phyloP scores from a whole-genome alignment of 1,140 invertebrate species.

The Campoletis sonorensis region DNA sequence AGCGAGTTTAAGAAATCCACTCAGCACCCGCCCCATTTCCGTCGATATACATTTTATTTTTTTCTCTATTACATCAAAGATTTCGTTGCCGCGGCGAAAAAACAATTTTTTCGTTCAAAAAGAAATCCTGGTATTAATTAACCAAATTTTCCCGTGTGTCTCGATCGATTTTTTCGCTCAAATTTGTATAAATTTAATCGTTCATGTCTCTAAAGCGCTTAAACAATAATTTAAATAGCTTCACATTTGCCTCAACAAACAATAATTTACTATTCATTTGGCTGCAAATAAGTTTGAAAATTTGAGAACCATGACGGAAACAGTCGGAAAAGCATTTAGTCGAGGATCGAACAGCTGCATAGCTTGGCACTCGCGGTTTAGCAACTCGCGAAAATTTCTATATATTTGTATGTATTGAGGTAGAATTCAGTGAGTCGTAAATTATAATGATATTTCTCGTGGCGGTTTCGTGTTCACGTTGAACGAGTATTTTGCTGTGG shows the following conservation, averaged over 20 bases:
- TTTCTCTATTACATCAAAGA: not conserved
- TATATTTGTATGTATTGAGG: not conserved
- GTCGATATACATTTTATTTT: not conserved
- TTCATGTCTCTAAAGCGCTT: no score
- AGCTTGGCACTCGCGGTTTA: constrained; percentile 24
- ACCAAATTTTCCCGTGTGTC: no score
- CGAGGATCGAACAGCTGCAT: constrained; percentile 24
- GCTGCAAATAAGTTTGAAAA: not conserved
- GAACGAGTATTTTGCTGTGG: not conserved
- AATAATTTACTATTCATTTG: no score
- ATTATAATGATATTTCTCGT: constrained; percentile 33
- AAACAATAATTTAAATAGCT: no score
- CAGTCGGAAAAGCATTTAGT: constrained; percentile 5
- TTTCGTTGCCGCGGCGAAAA: not conserved
- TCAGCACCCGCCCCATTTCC: not conserved
- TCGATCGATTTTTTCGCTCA: no score
- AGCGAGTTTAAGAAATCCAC: constrained; percentile 10
- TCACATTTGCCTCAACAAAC: no score
- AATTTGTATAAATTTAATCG: no score
- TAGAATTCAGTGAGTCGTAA: constrained; percentile 34
- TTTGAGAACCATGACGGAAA: not conserved
- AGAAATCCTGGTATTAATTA: no score
- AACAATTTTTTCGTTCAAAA: no score
- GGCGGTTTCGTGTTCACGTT: not conserved
- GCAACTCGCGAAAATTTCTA: constrained; percentile 21